Base-by-base conservation (phyloP, 2,113 vertebrate species). In the Brachypodius melanocephalos region DNA sequence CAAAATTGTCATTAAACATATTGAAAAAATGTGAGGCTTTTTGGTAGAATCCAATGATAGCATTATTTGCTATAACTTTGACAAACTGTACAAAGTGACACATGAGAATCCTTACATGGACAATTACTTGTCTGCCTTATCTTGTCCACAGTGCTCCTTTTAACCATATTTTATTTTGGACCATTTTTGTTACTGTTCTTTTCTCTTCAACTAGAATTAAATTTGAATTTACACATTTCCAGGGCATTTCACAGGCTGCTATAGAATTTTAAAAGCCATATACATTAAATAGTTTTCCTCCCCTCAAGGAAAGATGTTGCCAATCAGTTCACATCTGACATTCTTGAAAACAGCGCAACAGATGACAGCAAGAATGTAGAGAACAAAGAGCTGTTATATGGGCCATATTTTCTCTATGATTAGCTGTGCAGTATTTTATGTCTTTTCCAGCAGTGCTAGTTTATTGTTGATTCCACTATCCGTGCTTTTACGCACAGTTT, bases 351-450 rank as follows among this genome's bases (percentile, higher is more conserved):
- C 20, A 78, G 46, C 46, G n/a, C 85, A 89, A 83, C 85, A 94
- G 73, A 88, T 77, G 89, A 90, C 80, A 93, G 65, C 25, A 93
- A 88, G 68, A 91, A 94, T 63, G 40, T 36, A 68, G 76, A 88
- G 79, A 95, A 93, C 75, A 95, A 95, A 96, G 79, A 71, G 9
- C 54, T 88, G 29, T 79, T 93, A 91, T 74, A 86, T 68, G 45
- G 90, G 36, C 79, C 77, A 59, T 83, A 88, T 79, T 96, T 95
- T 85, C 63, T 42, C n/a, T 74, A 3, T 52, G 61, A 93, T 88
- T 95, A 86, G 52, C 89, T 94, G 67, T 76, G 62, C 81, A 88
- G 34, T 68, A 72, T 93, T 95, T 96, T 96, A 92, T 94, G 49
- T 58, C 74, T 89, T 86, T 87, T 94, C 72, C 82, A 93, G 40